Evolutionary conservation across 2,797 vertebrate genomes (phyloP), one percentile per base, ranked within the genome.

Genomic region (Chaetodon trifasciatus): DNA sequence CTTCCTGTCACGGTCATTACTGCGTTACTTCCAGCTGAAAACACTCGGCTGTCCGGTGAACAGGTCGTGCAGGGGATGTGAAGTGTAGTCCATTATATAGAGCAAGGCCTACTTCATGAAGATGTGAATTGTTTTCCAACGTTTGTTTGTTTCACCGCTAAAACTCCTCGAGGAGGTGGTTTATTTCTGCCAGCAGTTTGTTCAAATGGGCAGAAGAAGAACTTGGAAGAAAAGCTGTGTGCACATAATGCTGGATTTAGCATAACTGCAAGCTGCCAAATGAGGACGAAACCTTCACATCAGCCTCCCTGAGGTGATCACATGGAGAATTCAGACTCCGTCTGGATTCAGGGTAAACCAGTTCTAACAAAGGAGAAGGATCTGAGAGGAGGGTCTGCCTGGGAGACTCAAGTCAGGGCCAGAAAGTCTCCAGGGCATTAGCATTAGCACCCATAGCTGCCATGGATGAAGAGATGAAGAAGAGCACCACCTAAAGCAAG

Each of bases 251-350:
- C 39, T 44, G 39, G 37, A 40, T 55, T 17, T 39, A 40, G 17
- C 55, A 44, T n/a, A 44, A 10, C 16, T 6, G 47, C 24, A 62
- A 24, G 8, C 10, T 32, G 44, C 42, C 8, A 39, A 19, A 3
- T 16, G 28, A 42, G 28, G 8, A 1, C 21, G 28, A 62, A 37
- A n/a, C 19, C 57, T 72, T 19, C 5, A 62, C n/a, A 39, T 61
- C 44, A 62, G n/a, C 56, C 44, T 61, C 56, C 69, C 69, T 21
- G 56, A 37, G 56, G 44, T 24, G 70, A 39, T 28, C 6, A 13
- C 47, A 42, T 17, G 1, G 9, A 62, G n/a, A 40, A 57, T 61
- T 52, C 70, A 50, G n/a, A 23, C 55, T n/a, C 19, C 12, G 32
- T n/a, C 40, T 61, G 46, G 11, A 50, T 19, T 24, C 2, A 23